Evolutionary conservation across 1,140 invertebrate species (phyloP).

Genomic region (Nymphalis io): DNA sequence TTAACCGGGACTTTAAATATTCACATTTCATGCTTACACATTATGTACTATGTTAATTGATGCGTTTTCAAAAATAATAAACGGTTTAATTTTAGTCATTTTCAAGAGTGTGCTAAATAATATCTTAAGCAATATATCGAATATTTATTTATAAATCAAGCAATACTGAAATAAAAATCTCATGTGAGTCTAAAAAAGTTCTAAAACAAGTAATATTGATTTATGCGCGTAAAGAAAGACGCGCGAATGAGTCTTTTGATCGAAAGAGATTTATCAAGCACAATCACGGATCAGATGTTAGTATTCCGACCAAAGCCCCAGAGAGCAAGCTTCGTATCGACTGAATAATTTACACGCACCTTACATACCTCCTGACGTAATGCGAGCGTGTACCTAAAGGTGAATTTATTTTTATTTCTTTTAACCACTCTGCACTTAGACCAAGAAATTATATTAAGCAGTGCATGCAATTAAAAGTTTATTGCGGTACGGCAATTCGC

Average conservation of each 20-base stretch:
- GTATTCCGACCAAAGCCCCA: slow-evolving; percentile 67
- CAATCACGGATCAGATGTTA: slow-evolving; percentile 75
- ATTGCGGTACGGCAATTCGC: slow-evolving; percentile 27
- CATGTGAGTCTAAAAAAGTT: background rate
- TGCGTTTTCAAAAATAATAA: too few species aligned
- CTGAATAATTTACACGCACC: slow-evolving; percentile 74
- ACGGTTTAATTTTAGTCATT: too few species aligned
- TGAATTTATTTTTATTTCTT: slow-evolving; percentile 26
- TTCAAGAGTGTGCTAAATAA: too few species aligned
- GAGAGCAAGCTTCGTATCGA: slow-evolving; percentile 60
- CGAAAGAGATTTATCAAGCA: slow-evolving; percentile 63
- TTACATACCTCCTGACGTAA: slow-evolving; percentile 35
- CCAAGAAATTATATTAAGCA: slow-evolving; percentile 35
- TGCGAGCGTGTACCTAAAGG: slow-evolving; percentile 17
- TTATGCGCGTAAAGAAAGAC: slow-evolving; percentile 22
- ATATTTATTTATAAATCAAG: too few species aligned
- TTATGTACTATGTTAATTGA: too few species aligned
- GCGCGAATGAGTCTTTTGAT: slow-evolving; percentile 37
- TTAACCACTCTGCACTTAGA: slow-evolving; percentile 17
- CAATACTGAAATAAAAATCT: too few species aligned
- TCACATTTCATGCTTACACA: too few species aligned
- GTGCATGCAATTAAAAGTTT: slow-evolving; percentile 38
- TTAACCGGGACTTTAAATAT: too few species aligned
- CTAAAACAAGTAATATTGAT: background rate
- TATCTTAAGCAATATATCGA: too few species aligned